Conservation (phyloP, 2,797 vertebrate species). For the Tadarida brasiliensis region DNA sequence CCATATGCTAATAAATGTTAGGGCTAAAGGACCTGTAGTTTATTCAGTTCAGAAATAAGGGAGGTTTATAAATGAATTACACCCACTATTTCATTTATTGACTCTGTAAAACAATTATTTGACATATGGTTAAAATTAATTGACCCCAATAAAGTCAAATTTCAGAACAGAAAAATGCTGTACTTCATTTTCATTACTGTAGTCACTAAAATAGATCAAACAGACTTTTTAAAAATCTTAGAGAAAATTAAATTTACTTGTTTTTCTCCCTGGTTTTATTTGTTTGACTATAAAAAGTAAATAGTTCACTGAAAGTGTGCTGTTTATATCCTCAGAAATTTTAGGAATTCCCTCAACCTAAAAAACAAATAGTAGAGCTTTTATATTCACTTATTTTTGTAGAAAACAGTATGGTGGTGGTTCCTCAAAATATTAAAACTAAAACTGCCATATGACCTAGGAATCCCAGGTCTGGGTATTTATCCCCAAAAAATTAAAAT, state of each 20-base stretch:
- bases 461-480: neutral
- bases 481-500: neutral
- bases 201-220: slow-evolving; percentile 49
- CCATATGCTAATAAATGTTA: slow-evolving; percentile 13
- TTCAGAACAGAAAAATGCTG: slow-evolving; percentile 27
- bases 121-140: slow-evolving; percentile 37
- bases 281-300: neutral
- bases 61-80: slow-evolving; percentile 54
- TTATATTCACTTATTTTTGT: neutral
- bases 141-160: slow-evolving; percentile 59
- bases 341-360: neutral
- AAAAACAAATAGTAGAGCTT: neutral
- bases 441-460: neutral
- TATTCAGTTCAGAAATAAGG: slow-evolving; percentile 46
- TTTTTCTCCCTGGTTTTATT: neutral
- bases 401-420: neutral
- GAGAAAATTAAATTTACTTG: neutral
- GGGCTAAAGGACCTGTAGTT: neutral
- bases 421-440: neutral
- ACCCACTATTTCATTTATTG: slow-evolving; percentile 4
- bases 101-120: slow-evolving; percentile 67
- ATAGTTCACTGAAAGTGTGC: neutral
- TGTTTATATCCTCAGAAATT: neutral
- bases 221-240: neutral
- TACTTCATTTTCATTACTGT: slow-evolving; percentile 35